phyloP scores from a whole-genome alignment of 2,888 invertebrate species.

The Drosophila anomelani region DNA sequence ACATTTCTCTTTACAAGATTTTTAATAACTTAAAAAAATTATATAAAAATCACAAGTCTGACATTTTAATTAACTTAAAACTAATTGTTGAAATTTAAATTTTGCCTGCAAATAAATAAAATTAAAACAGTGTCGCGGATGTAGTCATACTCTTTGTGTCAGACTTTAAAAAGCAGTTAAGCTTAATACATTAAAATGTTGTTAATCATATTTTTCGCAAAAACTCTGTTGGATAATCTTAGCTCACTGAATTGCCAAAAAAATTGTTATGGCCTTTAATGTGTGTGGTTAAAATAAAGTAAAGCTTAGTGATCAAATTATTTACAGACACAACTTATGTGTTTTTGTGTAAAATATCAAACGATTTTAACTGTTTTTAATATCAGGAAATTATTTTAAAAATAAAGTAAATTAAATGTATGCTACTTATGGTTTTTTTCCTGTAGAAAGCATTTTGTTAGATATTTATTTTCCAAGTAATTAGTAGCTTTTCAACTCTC shows the following conservation, averaged over 20 bases:
- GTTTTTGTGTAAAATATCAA: background rate
- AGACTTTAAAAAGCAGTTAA: background rate
- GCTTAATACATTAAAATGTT: background rate
- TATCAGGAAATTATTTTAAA: background rate
- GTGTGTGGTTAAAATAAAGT: background rate
- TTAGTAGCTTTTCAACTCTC: background rate
- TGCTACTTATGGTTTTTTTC: background rate
- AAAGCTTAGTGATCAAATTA: background rate
- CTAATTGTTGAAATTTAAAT: background rate
- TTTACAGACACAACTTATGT: background rate
- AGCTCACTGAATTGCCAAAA: background rate
- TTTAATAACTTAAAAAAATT: background rate
- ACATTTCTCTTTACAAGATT: too few species aligned
- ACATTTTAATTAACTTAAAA: background rate
- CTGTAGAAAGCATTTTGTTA: background rate
- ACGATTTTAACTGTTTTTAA: background rate
- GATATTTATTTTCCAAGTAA: background rate
- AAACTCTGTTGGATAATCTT: background rate
- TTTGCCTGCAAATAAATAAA: background rate
- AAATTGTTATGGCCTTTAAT: conserved; percentile 7
- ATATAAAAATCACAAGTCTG: background rate
- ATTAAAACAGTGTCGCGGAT: background rate
- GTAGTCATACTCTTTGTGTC: background rate
- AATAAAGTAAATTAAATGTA: background rate
- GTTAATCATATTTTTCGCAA: conserved; percentile 4